Evolutionary conservation across 2,113 vertebrate genomes (phyloP).

Genomic region (Mystacornis crossleyi): DNA sequence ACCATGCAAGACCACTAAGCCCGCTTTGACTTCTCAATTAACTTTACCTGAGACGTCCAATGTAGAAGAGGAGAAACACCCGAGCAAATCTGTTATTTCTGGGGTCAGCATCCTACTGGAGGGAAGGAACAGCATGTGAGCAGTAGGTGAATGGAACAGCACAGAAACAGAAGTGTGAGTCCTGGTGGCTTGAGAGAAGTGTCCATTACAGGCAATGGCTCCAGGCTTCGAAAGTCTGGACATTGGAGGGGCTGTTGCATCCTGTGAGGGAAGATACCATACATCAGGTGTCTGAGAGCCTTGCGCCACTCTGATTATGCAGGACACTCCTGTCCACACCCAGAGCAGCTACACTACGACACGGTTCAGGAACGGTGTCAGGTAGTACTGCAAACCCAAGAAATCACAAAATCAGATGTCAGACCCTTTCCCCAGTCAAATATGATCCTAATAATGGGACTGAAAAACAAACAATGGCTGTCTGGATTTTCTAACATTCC

Average conservation of each 20-base stretch:
- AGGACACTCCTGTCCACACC: not conserved
- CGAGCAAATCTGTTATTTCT: not conserved
- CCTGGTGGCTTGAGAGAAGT: not conserved
- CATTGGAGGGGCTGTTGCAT: not conserved
- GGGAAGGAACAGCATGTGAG: not conserved
- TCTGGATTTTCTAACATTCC: not conserved
- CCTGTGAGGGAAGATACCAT: not conserved
- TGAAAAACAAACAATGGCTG: not conserved
- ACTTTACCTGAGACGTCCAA: not conserved
- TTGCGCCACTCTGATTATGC: accelerated
- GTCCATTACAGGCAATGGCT: not conserved
- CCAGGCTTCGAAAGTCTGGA: not conserved
- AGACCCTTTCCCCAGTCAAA: not conserved
- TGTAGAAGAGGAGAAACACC: not conserved
- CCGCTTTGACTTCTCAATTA: not conserved
- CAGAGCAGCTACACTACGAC: not conserved
- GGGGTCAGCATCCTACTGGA: not conserved
- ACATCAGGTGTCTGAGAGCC: not conserved
- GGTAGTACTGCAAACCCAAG: not conserved
- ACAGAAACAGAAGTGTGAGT: not conserved
- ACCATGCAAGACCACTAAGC: not conserved
- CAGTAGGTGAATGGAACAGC: not conserved
- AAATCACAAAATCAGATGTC: not conserved
- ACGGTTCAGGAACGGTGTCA: not conserved
- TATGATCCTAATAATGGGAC: not conserved